Evolutionary conservation across 37 sponge, comb jelly and placozoan species (phyloP), one percentile per base, ranked within the genome.

Genomic region (Spongia lamella): DNA sequence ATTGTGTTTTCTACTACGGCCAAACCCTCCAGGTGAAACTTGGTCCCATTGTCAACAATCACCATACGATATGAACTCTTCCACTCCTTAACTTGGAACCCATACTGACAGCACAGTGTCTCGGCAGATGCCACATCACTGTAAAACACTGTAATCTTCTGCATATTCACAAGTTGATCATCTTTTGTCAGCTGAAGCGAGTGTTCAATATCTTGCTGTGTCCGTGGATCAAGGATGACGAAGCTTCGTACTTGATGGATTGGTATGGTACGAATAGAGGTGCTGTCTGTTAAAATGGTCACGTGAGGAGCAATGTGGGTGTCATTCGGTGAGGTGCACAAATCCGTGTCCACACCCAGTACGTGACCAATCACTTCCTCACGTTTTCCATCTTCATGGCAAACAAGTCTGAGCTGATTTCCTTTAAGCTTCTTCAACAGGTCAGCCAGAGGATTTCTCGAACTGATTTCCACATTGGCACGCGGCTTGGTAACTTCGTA

Each of bases 1-100:
- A 88, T 76, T 4, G 80, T 87, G 65, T 94, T 94, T 40, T 88
- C 86, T 24, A 94, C 82, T 19, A 94, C 71, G 15, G 95, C 95
- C 15, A 90, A 60, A 20, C 95, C 95, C 38, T 90, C 82, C 24
- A 94, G 70, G 0, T 70, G 59, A 25, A 94, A 89, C 11, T 37
- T 47, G 0, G 78, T 43, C 26, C 77, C 77, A 32, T 86, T 53
- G 26, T 85, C 89, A 19, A 40, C 27, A 11, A 9, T 68, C 33
- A 50, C 62, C 49, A 93, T 65, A 26, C 90, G 82, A 54, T 93
- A 93, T 7, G 94, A 89, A 66, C 94, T 89, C 81, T 89, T 86
- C 90, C 90, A 93, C 50, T 93, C 94, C 1, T 52, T 79, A 53
- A 81, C 71, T 59, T 62, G 38, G 63, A 75, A 83, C 11, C 95